These are phyloP conservation scores for Penaeus monodon DNA, from an alignment of 2,888 invertebrate species.

Conservation along the genomic window DNA sequence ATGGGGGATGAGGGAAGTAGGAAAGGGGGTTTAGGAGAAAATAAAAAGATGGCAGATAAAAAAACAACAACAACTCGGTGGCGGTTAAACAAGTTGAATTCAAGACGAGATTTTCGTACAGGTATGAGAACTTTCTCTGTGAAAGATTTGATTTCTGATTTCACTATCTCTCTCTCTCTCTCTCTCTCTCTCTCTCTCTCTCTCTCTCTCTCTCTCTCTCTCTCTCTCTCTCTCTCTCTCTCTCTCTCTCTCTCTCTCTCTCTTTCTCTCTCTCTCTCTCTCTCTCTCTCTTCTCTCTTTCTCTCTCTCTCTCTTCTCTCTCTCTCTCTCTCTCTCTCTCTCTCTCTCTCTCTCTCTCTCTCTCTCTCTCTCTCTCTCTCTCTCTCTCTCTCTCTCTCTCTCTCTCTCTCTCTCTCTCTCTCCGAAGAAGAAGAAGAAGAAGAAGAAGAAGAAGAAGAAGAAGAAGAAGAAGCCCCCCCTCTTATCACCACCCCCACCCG, in stretches of 20 bases:
- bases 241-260: constrained; percentile 9
- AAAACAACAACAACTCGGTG: no score
- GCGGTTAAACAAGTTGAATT: no score
- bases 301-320: background rate
- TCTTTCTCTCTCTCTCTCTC: background rate
- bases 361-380: constrained; percentile 21
- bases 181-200: constrained; percentile 14
- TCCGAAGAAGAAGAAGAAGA: no score
- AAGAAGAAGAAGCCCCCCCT: no score
- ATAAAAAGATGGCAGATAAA: no score
- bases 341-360: constrained; percentile 13
- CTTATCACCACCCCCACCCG: background rate
- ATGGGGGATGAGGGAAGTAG: no score
- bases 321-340: constrained; percentile 14
- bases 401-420: constrained; percentile 26
- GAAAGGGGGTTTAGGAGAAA: no score
- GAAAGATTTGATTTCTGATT: no score
- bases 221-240: constrained; percentile 6
- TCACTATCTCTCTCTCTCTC: background rate
- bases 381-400: constrained; percentile 16
- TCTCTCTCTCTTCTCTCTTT: background rate
- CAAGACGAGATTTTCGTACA: no score
- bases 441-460: no score
- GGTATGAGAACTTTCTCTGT: no score
- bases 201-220: constrained; percentile 4